Evolutionary conservation across 1,140 invertebrate species (phyloP).

Genomic region (Heliconius hermathena): DNA sequence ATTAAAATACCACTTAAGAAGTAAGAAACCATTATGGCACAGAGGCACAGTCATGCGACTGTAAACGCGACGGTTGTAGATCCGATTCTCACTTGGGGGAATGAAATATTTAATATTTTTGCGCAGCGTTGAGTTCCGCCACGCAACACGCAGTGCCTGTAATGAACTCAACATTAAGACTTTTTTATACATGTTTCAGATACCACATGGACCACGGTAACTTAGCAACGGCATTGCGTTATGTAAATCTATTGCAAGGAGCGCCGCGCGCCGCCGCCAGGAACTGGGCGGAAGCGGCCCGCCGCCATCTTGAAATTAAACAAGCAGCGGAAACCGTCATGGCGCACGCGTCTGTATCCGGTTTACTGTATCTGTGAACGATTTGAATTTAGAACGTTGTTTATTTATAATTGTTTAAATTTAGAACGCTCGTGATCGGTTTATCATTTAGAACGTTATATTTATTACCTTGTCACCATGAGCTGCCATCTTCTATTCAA

Average conservation of each 20-base stretch:
- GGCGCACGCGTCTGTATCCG: slow-evolving; percentile 90
- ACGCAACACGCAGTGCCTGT: too few species aligned
- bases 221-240: slow-evolving; percentile 91
- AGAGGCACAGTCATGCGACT: too few species aligned
- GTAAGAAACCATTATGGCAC: too few species aligned
- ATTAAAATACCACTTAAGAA: too few species aligned
- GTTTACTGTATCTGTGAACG: slow-evolving; percentile 84
- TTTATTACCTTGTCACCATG: background rate
- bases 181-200: slow-evolving; percentile 70
- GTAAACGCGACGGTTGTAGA: too few species aligned
- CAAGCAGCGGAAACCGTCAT: slow-evolving; percentile 94
- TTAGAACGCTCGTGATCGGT: too few species aligned
- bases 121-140: too few species aligned
- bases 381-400: background rate
- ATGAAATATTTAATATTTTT: too few species aligned
- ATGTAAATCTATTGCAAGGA: slow-evolving; percentile 94
- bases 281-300: slow-evolving; percentile 94
- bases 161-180: too few species aligned
- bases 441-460: background rate
- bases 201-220: slow-evolving; percentile 94
- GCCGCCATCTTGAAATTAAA: slow-evolving; percentile 92
- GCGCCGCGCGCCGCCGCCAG: slow-evolving; percentile 90
- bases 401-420: background rate
- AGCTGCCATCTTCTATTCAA: background rate
- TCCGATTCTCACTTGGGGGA: too few species aligned